These are phyloP conservation scores for Bradypodion pumilum DNA, from an alignment of 2,797 vertebrate genomes.

Conservation along the genomic window DNA sequence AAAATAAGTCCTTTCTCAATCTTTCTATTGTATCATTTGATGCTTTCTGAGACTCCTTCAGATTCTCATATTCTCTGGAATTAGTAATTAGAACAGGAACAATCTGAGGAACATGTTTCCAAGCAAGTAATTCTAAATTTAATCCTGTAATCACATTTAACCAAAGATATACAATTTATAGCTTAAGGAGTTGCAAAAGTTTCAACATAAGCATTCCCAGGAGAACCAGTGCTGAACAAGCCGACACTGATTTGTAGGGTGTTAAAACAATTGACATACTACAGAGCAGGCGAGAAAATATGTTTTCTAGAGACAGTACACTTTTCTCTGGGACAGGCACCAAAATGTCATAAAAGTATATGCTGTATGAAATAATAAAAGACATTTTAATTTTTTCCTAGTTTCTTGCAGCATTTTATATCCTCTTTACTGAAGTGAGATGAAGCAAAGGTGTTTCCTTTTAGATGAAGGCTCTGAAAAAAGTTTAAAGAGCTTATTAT, in stretches of 20 bases:
- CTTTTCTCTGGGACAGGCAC: not conserved
- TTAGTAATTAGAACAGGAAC: not conserved
- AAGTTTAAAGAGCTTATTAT: constrained; percentile 41
- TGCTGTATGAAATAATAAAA: constrained; percentile 28
- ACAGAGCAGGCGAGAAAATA: not conserved
- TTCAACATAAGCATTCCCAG: constrained; percentile 4
- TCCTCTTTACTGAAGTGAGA: constrained; percentile 17
- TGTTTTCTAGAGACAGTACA: not conserved
- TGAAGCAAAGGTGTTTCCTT: not conserved
- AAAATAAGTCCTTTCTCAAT: constrained; percentile 88
- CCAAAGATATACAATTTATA: not conserved
- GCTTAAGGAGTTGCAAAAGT: constrained; percentile 25
- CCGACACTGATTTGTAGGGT: not conserved
- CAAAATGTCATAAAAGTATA: not conserved
- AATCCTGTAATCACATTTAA: constrained; percentile 14
- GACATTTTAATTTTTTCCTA: not conserved
- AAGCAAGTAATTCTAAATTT: not conserved
- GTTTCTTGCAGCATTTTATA: not conserved
- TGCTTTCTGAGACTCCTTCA: constrained; percentile 85
- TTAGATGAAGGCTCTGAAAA: constrained; percentile 43
- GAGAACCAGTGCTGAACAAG: not conserved
- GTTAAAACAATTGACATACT: not conserved
- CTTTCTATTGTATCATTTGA: constrained; percentile 90
- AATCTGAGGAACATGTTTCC: not conserved
- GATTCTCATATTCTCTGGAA: constrained; percentile 91